These are phyloP conservation scores for Panthera leo DNA, from an alignment of 2,113 vertebrate genomes.

Conservation along the genomic window DNA sequence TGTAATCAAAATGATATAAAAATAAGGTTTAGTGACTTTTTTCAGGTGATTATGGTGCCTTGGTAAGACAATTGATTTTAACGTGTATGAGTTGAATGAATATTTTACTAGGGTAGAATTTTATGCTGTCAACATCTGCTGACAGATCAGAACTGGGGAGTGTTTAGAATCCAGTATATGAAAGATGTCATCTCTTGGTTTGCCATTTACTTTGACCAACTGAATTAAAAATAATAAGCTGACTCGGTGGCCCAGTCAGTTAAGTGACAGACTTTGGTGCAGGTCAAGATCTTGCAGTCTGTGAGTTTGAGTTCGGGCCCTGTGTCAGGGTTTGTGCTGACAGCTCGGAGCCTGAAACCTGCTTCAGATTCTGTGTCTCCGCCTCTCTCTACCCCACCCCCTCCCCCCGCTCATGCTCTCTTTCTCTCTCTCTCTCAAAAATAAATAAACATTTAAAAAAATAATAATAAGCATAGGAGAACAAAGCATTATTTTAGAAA, in stretches of 20 bases:
- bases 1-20: conserved; percentile 59
- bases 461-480: not conserved
- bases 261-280: too few relatives aligned
- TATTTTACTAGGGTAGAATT: not conserved
- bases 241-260: too few relatives aligned
- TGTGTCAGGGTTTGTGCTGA: too few relatives aligned
- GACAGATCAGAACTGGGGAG: not conserved
- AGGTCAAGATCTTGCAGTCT: too few relatives aligned
- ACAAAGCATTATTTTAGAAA: not conserved
- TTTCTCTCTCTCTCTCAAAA: too few relatives aligned
- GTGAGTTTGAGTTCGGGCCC: too few relatives aligned
- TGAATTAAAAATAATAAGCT: conserved; percentile 5
- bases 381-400: too few relatives aligned
- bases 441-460: too few relatives aligned
- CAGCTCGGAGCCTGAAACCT: too few relatives aligned
- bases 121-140: accelerated
- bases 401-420: too few relatives aligned
- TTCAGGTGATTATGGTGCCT: not conserved
- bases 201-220: not conserved
- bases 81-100: conserved; percentile 6
- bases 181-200: not conserved
- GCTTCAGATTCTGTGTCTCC: too few relatives aligned
- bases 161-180: not conserved
- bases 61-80: conserved; percentile 44
- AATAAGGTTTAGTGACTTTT: not conserved